Base-by-base conservation (phyloP, 2,888 invertebrate species). In the Magallana nippona region DNA sequence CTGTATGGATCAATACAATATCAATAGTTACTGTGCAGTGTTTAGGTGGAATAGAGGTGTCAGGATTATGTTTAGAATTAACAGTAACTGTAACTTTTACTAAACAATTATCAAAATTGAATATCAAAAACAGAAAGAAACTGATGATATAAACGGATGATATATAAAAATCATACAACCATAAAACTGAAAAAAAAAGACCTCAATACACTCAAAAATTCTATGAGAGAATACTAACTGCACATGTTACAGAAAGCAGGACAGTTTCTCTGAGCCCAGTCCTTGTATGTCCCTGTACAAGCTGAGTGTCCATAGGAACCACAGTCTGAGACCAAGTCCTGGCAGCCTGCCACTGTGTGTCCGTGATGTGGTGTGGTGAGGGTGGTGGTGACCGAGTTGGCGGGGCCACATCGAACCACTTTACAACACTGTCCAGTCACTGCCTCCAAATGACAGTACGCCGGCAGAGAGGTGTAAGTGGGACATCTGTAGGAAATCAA, bases 221-320 rank as follows among this genome's bases (percentile, higher is more conserved):
- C 2, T 19, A 27, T 32, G 32, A 71, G 71, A 10, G 22, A 11
- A 19, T 80, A 88, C 90, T 86, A 88, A 90, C 89, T 77, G 77
- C 91, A 91, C 84, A 87, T 84, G 32, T 87, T 84, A 81, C 91
- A 91, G 78, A 85, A 89, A 10, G 83, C 63, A 11, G 84, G 86
- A 62, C 91, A 91, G 86, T 91, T 90, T 62, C 88, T 85, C 19
- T 78, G 81, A 2, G 90, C 91, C 91, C 91, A 91, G 11, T 86
- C 84, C 22, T 84, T 82, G 79, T 89, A 91, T 60, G 84, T 55
- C 19, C 89, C 90, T 1, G 81, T 80, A 85, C 91, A 91, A 79
- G 88, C 88, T 63, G 85, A 85, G n/a, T 56, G 63, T 22, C 88
- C 88, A 79, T 84, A 86, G 78, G 17, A 84, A 63, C 82, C 83